Base-by-base conservation (phyloP, 1,140 invertebrate genomes). In the Diabrotica virgifera region DNA sequence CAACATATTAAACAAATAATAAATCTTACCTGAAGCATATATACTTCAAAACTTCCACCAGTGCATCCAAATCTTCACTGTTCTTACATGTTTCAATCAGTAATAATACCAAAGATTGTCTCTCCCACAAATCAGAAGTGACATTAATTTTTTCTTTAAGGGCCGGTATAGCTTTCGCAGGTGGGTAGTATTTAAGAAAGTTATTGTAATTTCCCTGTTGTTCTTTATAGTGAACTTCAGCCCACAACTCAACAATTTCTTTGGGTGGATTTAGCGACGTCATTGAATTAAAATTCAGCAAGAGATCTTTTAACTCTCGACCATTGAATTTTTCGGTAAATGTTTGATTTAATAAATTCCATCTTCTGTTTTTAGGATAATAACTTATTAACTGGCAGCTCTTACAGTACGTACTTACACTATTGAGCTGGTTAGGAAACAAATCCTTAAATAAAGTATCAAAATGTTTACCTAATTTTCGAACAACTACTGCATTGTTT, bases 91-190 rank as follows among this genome's bases (percentile, higher is more conserved):
- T 59, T 37, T 58, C 24, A 5, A 67, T n/a, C 38, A 67, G 37
- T 46, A 36, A 54, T 13, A 53, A 57, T 0, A 62, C 37, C 10
- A 63, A 53, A 38, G n/a, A 12, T 40, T 56, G 38, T 40, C 61
- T 59, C 11, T 59, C 55, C 9, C 4, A 36, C 11, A 67, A 63
- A 14, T 59, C 55, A 10, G 60, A 59, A n/a, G 65, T 59, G 5
- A 63, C 53, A 59, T 67, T 63, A 35, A 63, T 63, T 63, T 59
- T 63, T 59, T 67, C 65, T 59, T 63, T 67, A 10, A 67, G 58
- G 5, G 37, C 10, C 7, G 65, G 56, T 14, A 67, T 59, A 13
- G 65, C 56, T 40, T 59, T 52, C 7, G 52, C 8, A 7, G 65
- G 61, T 12, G 50, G 37, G 9, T 55, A 63, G 50, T 67, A 67